Conservation (phyloP, 2,888 invertebrate genomes). For the Pammene fasciana region DNA sequence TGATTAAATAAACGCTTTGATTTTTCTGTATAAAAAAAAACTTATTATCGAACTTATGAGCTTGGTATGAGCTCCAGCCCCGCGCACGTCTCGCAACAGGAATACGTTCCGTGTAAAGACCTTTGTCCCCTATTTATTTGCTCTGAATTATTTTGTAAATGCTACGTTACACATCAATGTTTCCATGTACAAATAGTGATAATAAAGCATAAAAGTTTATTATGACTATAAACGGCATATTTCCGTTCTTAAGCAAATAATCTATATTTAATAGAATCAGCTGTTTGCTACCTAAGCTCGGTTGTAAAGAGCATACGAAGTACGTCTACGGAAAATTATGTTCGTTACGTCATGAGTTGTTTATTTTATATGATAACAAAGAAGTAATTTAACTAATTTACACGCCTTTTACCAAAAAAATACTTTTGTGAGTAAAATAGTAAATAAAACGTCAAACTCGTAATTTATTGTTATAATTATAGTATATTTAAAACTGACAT, state of each 20-base stretch:
- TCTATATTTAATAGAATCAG: conserved; percentile 49
- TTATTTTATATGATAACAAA: conserved; percentile 6
- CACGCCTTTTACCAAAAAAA: too few relatives aligned
- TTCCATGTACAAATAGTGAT: background rate
- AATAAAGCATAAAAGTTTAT: conserved; percentile 12
- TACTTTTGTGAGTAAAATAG: too few relatives aligned
- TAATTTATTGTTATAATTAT: too few relatives aligned
- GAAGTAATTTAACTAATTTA: background rate
- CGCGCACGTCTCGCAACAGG: too few relatives aligned
- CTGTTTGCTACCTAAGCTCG: conserved; percentile 51
- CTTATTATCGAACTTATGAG: too few relatives aligned
- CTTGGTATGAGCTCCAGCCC: too few relatives aligned
- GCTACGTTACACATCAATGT: background rate
- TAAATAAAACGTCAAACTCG: too few relatives aligned
- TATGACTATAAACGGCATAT: conserved; percentile 46
- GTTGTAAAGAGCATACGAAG: conserved; percentile 39
- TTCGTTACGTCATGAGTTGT: background rate
- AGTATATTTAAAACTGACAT: too few relatives aligned
- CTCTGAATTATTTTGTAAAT: background rate
- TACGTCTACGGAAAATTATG: conserved; percentile 8
- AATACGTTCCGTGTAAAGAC: too few relatives aligned
- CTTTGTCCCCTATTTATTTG: too few relatives aligned
- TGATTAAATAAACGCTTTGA: too few relatives aligned
- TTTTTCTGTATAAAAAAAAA: too few relatives aligned
- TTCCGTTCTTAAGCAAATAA: conserved; percentile 60